Evolutionary conservation across 1,140 invertebrate genomes (phyloP).

Genomic region (Leptonema lineaticorne): DNA sequence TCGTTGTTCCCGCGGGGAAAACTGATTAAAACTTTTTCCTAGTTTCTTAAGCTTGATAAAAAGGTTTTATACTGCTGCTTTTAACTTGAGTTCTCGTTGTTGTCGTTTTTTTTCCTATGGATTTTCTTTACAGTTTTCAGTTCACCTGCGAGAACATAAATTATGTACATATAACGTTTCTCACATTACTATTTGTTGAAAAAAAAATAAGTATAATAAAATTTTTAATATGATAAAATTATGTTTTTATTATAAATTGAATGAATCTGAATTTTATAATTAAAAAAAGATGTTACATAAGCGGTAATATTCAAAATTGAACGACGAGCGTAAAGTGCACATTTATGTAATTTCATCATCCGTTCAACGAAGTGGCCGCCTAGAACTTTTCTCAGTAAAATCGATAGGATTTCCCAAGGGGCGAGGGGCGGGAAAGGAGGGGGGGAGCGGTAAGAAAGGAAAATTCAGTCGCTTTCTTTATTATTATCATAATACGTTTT

Average conservation of each 20-base stretch:
- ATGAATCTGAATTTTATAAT: no score
- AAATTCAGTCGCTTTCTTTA: neutral
- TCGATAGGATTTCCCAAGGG: neutral
- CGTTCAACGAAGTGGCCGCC: neutral
- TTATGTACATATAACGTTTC: no score
- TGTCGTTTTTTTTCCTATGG: slow-evolving; percentile 5
- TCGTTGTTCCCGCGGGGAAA: slow-evolving; percentile 15
- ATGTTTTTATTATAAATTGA: no score
- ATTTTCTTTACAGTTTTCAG: neutral
- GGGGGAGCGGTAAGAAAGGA: no score
- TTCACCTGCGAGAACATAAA: no score
- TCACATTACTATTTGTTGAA: no score
- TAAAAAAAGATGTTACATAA: no score
- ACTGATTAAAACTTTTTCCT: slow-evolving; percentile 27
- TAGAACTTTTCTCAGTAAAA: neutral
- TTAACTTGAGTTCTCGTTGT: slow-evolving; percentile 17
- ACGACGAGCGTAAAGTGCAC: neutral
- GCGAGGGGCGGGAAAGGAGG: no score
- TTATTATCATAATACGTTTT: neutral
- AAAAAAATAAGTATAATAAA: no score
- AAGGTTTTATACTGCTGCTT: slow-evolving; percentile 24
- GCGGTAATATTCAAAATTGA: no score
- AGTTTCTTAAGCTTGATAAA: slow-evolving; percentile 28
- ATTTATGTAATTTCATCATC: neutral
- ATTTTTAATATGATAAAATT: no score